These are phyloP conservation scores for Naja naja DNA, from an alignment of 2,113 vertebrate species.

Conservation along the genomic window DNA sequence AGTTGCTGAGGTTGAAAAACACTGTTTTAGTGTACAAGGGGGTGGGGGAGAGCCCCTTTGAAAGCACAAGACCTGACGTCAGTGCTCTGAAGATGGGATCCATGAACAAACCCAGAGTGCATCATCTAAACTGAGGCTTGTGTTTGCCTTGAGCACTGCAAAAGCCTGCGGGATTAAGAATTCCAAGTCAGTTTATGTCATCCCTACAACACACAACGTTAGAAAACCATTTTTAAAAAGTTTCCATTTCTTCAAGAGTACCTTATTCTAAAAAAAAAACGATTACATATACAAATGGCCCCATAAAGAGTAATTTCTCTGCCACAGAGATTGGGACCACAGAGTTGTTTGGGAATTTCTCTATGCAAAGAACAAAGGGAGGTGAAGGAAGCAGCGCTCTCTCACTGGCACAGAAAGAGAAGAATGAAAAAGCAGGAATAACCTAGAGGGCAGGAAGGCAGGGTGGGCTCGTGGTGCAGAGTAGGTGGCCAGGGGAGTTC, in stretches of 20 bases:
- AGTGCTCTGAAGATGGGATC: not conserved
- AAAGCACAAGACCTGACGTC: not conserved
- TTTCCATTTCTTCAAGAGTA: not conserved
- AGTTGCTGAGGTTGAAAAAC: not conserved
- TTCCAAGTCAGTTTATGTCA: not conserved
- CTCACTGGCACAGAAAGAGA: not conserved
- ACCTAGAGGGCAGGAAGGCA: not conserved
- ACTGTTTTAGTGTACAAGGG: not conserved
- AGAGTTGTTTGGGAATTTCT: not conserved
- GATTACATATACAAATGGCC: not conserved
- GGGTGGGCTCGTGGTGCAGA: not conserved
- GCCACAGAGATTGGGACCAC: not conserved
- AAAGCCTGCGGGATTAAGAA: not conserved
- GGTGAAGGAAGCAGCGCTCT: not conserved
- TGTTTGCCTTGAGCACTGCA: not conserved
- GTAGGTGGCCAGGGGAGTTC: not conserved
- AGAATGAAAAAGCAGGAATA: not conserved
- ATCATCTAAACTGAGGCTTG: not conserved
- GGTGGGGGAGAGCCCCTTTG: not conserved
- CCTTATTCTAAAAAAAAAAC: not conserved
- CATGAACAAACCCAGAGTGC: not conserved
- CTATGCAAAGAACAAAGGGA: not conserved
- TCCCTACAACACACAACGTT: not conserved
- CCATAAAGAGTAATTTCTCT: not conserved
- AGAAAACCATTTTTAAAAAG: not conserved